phyloP scores from a whole-genome alignment of 2,888 invertebrate genomes.

The Trypoxylon attenuatum region DNA sequence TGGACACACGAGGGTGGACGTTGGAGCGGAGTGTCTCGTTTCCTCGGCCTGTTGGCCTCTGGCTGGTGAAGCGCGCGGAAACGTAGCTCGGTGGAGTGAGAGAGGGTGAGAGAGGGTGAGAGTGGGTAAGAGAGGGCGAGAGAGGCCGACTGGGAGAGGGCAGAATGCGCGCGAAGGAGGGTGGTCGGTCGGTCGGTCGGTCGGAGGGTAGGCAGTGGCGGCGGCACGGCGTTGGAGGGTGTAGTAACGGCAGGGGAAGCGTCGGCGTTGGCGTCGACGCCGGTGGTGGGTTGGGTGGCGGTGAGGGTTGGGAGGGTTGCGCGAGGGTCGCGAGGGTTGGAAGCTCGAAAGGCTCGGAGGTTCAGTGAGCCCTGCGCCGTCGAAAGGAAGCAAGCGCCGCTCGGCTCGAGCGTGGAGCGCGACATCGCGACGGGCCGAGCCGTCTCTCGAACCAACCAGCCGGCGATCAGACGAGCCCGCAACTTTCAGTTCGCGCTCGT shows the following conservation, averaged over 20 bases:
- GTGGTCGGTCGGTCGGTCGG: constrained; percentile 9
- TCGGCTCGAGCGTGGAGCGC: constrained; percentile 48
- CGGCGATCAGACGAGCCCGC: constrained; percentile 43
- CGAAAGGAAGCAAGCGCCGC: constrained; percentile 55
- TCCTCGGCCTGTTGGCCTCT: background rate
- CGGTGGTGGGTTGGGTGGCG: constrained; percentile 19
- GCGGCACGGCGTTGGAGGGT: background rate
- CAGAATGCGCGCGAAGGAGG: background rate
- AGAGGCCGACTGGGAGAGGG: too few relatives aligned
- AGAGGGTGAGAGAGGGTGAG: constrained; percentile 3
- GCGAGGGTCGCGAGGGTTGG: constrained; percentile 19
- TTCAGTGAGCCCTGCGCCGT: constrained; percentile 56
- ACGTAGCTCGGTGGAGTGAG: background rate
- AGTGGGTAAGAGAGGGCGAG: too few relatives aligned
- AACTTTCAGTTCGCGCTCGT: constrained; percentile 54
- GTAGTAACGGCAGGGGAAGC: constrained; percentile 4
- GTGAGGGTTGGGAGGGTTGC: constrained; percentile 8
- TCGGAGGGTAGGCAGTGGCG: background rate
- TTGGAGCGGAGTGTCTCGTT: background rate
- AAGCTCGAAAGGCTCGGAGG: constrained; percentile 6
- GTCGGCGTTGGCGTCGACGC: constrained; percentile 1
- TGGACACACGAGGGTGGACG: too few relatives aligned
- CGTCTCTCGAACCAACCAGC: constrained; percentile 47
- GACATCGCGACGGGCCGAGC: constrained; percentile 45
- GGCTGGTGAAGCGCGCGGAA: constrained; percentile 6